Evolutionary conservation across 1,140 invertebrate genomes (phyloP).

Genomic region (Antheraea pernyi): DNA sequence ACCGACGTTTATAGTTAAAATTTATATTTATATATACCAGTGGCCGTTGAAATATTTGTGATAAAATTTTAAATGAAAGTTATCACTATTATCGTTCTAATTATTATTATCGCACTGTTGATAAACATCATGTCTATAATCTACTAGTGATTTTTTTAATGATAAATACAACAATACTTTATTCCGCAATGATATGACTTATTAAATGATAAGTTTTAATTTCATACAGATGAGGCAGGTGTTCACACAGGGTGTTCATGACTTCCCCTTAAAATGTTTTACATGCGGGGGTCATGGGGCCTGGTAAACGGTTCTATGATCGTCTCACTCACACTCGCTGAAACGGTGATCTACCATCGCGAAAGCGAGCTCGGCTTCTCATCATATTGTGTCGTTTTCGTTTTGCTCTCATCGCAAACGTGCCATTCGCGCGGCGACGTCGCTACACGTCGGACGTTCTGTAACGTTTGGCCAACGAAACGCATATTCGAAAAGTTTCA

Average conservation of each 20-base stretch:
- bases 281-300: slow-evolving; percentile 36
- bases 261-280: slow-evolving; percentile 46
- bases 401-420: slow-evolving; percentile 42
- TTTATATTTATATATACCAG: no score
- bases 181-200: background rate
- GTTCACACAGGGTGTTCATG: slow-evolving; percentile 61
- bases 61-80: no score
- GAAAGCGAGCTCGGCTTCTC: slow-evolving; percentile 34
- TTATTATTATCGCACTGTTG: no score
- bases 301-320: slow-evolving; percentile 31
- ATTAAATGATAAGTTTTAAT: background rate
- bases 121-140: no score
- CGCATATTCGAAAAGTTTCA: slow-evolving; percentile 63
- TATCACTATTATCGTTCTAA: no score
- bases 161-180: no score
- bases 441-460: slow-evolving; percentile 38
- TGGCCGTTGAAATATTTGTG: no score
- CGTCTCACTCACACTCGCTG: slow-evolving; percentile 33
- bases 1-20: no score
- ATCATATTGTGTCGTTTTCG: slow-evolving; percentile 26
- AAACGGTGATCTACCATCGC: slow-evolving; percentile 28
- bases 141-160: no score
- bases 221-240: slow-evolving; percentile 33
- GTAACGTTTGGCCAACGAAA: slow-evolving; percentile 29
- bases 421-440: slow-evolving; percentile 62